Conservation (phyloP, 1,140 invertebrate genomes). For the Carposina sasakii region DNA sequence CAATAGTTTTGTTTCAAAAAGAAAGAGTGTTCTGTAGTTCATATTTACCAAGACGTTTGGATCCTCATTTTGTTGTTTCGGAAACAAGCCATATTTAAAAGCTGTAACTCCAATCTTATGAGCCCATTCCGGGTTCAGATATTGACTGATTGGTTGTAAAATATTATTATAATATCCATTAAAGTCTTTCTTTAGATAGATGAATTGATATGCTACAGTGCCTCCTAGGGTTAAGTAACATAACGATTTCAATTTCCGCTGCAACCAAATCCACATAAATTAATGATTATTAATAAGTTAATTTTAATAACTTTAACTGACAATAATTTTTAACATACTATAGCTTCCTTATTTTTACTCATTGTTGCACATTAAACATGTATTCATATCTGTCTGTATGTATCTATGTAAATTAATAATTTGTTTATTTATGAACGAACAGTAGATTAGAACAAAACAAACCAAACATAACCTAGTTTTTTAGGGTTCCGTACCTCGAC, state of each 20-base stretch:
- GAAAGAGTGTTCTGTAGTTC: conserved; percentile 2
- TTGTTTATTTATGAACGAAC: too few relatives aligned
- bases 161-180: conserved; percentile 83
- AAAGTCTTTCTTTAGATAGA: conserved; percentile 79
- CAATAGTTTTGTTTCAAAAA: neutral
- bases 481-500: too few relatives aligned
- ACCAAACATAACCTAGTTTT: too few relatives aligned
- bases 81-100: conserved; percentile 83
- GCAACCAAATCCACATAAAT: conserved; percentile 51
- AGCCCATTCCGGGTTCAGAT: conserved; percentile 83
- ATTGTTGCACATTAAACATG: too few relatives aligned
- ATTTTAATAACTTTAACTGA: too few relatives aligned
- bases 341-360: too few relatives aligned
- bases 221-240: conserved; percentile 76
- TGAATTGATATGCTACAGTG: conserved; percentile 74
- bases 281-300: too few relatives aligned
- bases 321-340: too few relatives aligned
- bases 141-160: conserved; percentile 80
- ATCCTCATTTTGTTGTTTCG: conserved; percentile 74
- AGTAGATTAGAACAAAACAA: too few relatives aligned
- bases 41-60: conserved; percentile 75
- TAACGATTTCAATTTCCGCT: conserved; percentile 73
- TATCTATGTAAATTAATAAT: too few relatives aligned
- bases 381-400: too few relatives aligned
- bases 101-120: conserved; percentile 83